Conservation (phyloP, 1,140 invertebrate genomes). For the Mya arenaria region DNA sequence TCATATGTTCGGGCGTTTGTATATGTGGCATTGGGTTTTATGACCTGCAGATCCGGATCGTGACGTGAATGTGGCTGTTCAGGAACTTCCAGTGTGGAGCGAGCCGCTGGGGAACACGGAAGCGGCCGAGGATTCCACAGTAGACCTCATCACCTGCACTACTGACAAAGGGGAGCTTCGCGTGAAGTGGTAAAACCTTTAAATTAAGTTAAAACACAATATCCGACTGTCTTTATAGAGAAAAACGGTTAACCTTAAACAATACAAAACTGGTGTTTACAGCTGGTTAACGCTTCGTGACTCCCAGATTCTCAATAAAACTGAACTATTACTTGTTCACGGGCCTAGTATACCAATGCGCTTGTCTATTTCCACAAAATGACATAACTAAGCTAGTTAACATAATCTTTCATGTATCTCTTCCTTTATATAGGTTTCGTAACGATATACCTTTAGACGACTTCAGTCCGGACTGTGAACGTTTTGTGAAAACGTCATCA, state of each 20-base stretch:
- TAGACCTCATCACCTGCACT: not conserved
- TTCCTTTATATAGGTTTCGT: slow-evolving; percentile 14
- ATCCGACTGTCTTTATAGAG: not conserved
- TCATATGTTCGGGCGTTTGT: not conserved
- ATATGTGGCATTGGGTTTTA: not conserved
- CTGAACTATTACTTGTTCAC: not conserved
- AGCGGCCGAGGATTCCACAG: not conserved
- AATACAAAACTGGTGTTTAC: not conserved
- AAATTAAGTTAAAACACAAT: not conserved
- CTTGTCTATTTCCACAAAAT: not conserved
- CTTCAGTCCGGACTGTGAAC: slow-evolving; percentile 3
- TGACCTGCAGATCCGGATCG: not conserved
- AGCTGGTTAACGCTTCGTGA: not conserved
- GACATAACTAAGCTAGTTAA: not conserved
- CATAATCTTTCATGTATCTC: not conserved
- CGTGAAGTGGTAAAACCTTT: not conserved
- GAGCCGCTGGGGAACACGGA: not conserved
- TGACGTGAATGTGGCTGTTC: not conserved
- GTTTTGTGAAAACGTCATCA: slow-evolving; percentile 28
- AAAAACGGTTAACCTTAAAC: not conserved
- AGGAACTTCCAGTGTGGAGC: not conserved
- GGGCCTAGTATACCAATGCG: not conserved
- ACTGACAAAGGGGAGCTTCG: not conserved
- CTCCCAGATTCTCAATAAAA: not conserved
- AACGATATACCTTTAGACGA: slow-evolving; percentile 42